phyloP scores from a whole-genome alignment of 2,113 vertebrate genomes.

The Zapus hudsonius region DNA sequence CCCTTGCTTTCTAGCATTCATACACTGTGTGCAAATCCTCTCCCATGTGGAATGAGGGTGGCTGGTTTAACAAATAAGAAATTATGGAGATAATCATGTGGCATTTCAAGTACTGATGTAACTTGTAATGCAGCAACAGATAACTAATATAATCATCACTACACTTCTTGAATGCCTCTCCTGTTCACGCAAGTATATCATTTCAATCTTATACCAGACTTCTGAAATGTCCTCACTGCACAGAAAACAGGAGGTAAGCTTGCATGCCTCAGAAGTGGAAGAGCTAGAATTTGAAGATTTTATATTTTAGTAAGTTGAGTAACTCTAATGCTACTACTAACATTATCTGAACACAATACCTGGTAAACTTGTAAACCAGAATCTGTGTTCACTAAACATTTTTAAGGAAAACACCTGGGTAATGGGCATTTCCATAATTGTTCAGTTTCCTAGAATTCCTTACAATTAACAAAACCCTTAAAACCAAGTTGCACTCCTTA shows the following conservation, averaged over 20 bases:
- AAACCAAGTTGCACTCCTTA: neutral
- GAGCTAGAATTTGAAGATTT: neutral
- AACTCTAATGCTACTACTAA: neutral
- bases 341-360: neutral
- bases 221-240: neutral
- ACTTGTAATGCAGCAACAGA: neutral
- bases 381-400: neutral
- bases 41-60: neutral
- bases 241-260: neutral
- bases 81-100: neutral
- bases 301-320: neutral
- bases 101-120: neutral
- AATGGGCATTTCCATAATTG: conserved; percentile 20
- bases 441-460: neutral
- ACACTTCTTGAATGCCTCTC: neutral
- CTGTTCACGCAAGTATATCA: neutral
- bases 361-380: neutral
- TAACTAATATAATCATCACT: neutral
- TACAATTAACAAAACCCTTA: conserved; percentile 6
- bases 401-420: neutral
- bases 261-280: neutral
- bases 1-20: neutral
- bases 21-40: neutral
- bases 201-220: neutral
- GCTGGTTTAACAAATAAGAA: neutral